Conservation (phyloP, 2,113 vertebrate genomes). For the Amblyornis subalaris region DNA sequence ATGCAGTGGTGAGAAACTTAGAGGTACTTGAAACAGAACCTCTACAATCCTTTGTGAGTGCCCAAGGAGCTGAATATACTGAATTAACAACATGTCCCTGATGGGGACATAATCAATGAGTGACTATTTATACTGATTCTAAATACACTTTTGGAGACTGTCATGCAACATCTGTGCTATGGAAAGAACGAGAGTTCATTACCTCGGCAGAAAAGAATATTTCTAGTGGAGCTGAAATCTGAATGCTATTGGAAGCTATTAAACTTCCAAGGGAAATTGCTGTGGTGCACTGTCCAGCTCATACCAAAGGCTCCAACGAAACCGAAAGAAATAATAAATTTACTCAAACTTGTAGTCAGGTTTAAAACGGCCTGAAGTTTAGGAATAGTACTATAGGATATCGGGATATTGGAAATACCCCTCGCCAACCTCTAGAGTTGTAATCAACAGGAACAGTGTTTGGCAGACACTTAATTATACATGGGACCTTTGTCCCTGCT, state of each 20-base stretch:
- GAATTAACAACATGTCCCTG: background rate
- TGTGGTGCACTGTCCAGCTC: background rate
- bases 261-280: background rate
- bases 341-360: background rate
- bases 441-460: background rate
- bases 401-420: background rate
- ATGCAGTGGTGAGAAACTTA: background rate
- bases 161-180: background rate
- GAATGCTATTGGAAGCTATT: background rate
- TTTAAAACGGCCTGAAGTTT: background rate
- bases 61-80: background rate
- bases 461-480: background rate
- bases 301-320: background rate
- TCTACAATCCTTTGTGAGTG: background rate
- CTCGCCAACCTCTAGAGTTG: background rate
- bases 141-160: background rate
- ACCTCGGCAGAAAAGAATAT: background rate
- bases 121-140: background rate
- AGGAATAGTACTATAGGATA: background rate
- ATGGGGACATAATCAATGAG: background rate
- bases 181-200: background rate
- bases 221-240: background rate
- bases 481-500: background rate
- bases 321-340: background rate
- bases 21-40: background rate